Percentiles rank a stretch among this genome's conserved stretches.
phyloP scores from a whole-genome alignment of 92 coral and sea anemone species.

The Umimayanthus chanpuru region DNA sequence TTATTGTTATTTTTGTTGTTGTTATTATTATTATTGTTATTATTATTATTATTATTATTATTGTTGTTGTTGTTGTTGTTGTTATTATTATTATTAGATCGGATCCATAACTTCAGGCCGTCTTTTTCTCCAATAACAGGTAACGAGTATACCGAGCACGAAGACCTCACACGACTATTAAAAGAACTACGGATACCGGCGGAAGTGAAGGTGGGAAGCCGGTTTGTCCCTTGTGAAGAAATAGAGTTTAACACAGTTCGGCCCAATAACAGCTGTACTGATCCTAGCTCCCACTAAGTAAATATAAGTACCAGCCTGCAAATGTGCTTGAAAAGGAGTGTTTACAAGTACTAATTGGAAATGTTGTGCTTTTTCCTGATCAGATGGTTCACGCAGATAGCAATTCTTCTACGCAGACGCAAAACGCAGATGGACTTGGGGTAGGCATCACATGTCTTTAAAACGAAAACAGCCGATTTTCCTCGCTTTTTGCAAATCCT shows the following conservation, averaged over 20 bases:
- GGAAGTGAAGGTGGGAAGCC: constrained; percentile 78
- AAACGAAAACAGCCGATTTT: too few relatives aligned
- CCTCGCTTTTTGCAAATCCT: neutral
- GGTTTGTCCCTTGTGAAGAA: neutral
- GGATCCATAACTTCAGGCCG: neutral
- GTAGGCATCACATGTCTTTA: constrained; percentile 39
- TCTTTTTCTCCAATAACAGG: constrained; percentile 38
- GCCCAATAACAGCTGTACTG: neutral
- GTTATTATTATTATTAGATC: too few relatives aligned
- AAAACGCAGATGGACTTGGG: constrained; percentile 76
- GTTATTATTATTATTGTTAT: too few relatives aligned
- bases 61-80: too few relatives aligned
- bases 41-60: too few relatives aligned
- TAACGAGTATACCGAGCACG: constrained; percentile 57
- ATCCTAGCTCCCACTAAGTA: neutral
- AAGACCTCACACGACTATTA: constrained; percentile 64
- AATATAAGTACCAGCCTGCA: neutral
- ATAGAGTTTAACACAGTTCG: neutral
- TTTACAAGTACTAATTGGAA: neutral
- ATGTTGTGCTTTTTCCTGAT: neutral
- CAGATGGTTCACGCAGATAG: constrained; percentile 81
- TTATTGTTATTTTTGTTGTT: too few relatives aligned
- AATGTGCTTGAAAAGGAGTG: neutral
- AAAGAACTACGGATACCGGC: constrained; percentile 97
- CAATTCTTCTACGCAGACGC: constrained; percentile 51